Conservation (phyloP, 2,888 invertebrate genomes). For the Oscheius myriophilus region DNA sequence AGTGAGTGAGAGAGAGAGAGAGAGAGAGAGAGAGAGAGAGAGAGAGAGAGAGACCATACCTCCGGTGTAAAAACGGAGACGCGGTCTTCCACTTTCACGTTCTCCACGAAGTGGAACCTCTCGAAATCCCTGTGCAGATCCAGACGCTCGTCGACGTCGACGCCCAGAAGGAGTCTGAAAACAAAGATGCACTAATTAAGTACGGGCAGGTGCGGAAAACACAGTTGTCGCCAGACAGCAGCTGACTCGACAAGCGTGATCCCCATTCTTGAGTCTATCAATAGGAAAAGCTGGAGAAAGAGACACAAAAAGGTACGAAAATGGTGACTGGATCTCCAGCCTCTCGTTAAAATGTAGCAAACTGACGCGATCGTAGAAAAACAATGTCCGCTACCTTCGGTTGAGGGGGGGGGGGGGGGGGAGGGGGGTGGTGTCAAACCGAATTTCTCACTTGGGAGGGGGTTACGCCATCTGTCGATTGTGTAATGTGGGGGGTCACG, state of each 20-base stretch:
- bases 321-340: too few species aligned
- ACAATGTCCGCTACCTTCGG: too few species aligned
- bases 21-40: background rate
- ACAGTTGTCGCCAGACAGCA: slow-evolving; percentile 14
- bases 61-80: slow-evolving; percentile 15
- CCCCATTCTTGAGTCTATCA: background rate
- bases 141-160: slow-evolving; percentile 20
- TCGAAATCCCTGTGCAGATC: slow-evolving; percentile 28
- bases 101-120: slow-evolving; percentile 26
- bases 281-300: background rate
- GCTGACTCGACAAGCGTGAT: background rate
- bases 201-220: background rate
- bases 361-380: too few species aligned
- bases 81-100: slow-evolving; percentile 13
- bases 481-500: too few species aligned
- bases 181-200: background rate
- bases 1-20: too few species aligned
- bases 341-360: background rate
- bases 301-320: background rate
- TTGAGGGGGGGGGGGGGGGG: too few species aligned
- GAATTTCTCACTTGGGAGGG: too few species aligned
- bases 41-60: background rate
- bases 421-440: too few species aligned
- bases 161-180: slow-evolving; percentile 22
- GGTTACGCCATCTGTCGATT: too few species aligned